Evolutionary conservation across 2,113 vertebrate species (phyloP), one percentile per base, ranked within the genome.

Genomic region (Daubentonia madagascariensis): DNA sequence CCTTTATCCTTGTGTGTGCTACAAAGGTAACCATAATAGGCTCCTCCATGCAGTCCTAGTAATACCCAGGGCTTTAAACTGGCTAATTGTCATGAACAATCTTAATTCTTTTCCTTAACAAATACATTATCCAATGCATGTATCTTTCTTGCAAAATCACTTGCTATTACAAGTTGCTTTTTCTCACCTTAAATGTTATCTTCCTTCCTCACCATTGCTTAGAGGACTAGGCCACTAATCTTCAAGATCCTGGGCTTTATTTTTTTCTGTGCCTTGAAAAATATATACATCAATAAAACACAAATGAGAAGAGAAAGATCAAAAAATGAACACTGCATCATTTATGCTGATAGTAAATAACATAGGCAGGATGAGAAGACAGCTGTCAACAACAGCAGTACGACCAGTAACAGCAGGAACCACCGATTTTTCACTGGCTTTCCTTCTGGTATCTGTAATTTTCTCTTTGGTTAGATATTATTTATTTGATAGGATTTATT

Each of bases 141-240:
- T 40, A 91, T 75, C 45, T 81, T 95, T 35, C 12, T 65, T 78
- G 11, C 6, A 89, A 91, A 96, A 89, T 85, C 37, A 54, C 61
- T 94, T 97, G 63, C 70, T 97, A 11, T 68, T 96, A 65, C 45
- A 54, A 84, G 61, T 93, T 52, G 12, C 2, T 89, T 89, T 96
- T 88, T 86, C 57, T 93, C 50, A 96, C 43, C 85, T 84, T 48
- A 92, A 96, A 96, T 80, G 37, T 79, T 75, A 79, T 65, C 68
- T 94, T 85, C 40, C 43, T 94, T 89, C 8, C 2, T 25, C 11
- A 85, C 5, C 25, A 50, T 18, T 91, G n/a, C 87, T 96, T 89
- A 87, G 48, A 84, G 16, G 59, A 85, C 23, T 45, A 5, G 14
- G 35, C 17, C 35, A 65, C 35, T 83, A 78, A 95, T 79, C 75